Conservation (phyloP, 2,113 vertebrate species). For the Antigone vipio region DNA sequence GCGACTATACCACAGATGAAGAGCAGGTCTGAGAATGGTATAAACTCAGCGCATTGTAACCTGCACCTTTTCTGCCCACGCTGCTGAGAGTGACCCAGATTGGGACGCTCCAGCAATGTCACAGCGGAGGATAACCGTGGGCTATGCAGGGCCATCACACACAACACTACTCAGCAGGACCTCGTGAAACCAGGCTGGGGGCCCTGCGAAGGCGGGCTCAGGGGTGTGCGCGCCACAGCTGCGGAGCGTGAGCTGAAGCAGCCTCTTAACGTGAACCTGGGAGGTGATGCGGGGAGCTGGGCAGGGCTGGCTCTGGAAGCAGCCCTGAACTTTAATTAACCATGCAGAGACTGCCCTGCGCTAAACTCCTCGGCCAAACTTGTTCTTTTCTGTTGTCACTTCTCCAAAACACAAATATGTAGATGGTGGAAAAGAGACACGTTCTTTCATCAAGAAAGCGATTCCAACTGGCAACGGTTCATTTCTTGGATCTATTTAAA, state of each 20-base stretch:
- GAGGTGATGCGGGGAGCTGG: accelerated
- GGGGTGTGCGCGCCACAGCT: too few relatives aligned
- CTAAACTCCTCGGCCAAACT: neutral
- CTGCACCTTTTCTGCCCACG: neutral
- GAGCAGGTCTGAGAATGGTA: neutral
- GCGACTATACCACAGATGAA: neutral
- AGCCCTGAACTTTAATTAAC: neutral
- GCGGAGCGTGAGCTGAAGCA: neutral
- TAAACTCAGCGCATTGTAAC: neutral
- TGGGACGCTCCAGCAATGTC: too few relatives aligned
- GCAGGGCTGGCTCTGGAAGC: neutral
- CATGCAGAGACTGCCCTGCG: neutral
- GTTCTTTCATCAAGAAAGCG: neutral
- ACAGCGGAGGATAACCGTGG: neutral
- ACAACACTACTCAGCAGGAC: neutral
- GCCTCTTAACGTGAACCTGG: too few relatives aligned
- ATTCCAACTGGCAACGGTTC: neutral
- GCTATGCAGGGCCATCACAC: accelerated
- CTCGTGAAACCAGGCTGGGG: too few relatives aligned
- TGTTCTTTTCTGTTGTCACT: neutral
- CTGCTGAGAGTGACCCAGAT: neutral
- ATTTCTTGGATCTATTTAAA: neutral
- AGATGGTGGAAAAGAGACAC: neutral
- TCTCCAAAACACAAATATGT: neutral
- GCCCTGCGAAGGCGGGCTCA: accelerated